Conservation (phyloP, 2,113 vertebrate genomes). For the Cacatua alba region DNA sequence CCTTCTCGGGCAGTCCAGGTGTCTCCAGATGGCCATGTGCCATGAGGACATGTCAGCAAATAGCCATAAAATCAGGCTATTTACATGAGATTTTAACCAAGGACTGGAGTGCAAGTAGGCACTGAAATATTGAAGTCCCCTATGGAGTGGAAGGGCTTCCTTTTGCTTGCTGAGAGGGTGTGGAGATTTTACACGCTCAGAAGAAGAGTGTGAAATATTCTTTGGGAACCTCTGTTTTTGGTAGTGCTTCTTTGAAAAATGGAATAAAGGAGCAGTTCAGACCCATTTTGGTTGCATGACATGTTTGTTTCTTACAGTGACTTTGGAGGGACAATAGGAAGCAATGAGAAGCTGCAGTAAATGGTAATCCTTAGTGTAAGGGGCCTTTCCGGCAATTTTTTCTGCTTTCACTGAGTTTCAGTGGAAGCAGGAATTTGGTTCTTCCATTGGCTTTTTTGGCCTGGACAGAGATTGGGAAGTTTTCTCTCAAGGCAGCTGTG, state of each 20-base stretch:
- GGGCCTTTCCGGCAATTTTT: not conserved
- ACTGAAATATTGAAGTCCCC: not conserved
- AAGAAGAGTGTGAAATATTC: not conserved
- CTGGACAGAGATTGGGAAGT: not conserved
- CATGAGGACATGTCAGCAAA: not conserved
- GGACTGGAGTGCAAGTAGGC: not conserved
- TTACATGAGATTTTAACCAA: not conserved
- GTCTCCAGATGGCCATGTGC: not conserved
- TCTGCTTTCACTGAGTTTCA: not conserved
- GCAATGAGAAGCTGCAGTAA: not conserved
- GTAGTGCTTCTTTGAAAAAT: not conserved
- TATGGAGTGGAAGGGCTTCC: not conserved
- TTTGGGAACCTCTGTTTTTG: not conserved
- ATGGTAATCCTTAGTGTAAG: not conserved
- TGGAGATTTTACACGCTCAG: not conserved
- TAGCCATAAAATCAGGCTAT: conserved; percentile 6
- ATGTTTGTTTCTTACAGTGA: not conserved
- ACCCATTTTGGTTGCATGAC: not conserved
- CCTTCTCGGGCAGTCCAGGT: not conserved
- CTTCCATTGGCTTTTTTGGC: not conserved
- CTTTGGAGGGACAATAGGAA: not conserved
- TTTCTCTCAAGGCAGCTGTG: not conserved
- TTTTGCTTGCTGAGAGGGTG: not conserved
- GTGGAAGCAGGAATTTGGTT: not conserved
- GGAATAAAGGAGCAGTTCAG: not conserved